Base-by-base conservation (phyloP, 1,140 invertebrate species). In the Cotesia glomerata region DNA sequence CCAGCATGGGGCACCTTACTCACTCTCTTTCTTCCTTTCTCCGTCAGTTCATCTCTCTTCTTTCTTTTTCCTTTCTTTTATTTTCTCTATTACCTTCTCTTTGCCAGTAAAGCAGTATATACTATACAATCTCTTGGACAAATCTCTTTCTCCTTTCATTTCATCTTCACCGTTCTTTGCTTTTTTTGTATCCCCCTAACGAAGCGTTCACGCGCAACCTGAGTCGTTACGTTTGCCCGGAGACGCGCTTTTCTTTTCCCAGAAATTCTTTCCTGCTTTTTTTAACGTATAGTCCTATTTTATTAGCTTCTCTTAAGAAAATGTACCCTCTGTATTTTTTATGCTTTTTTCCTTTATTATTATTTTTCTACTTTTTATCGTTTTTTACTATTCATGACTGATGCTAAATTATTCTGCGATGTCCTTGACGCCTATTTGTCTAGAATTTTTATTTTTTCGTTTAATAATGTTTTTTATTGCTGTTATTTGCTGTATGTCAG, bases 171-270 rank as follows among this genome's bases (percentile, higher is more conserved):
- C 14, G 35, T 16, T 32, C 63, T 14, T 63, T 35, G 45, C 51
- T 72, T 56, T 58, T 39, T 54, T 13, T 51, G n/a, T 11, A 35
- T 59, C 34, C 16, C 62, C 62, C 69, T 65, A 71, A 71, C 63
- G 54, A 58, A 59, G 63, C 70, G 70, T 72, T 72, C 62, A 72
- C 62, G 69, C 69, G 69, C 59, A 64, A 71, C 69, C 59, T 71
- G 49, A 56, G 62, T 52, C 61, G 34, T 35, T 45, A 62, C 35
- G 32, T 66, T 18, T 49, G 36, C 54, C 61, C 69, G 58, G 58
- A 63, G 39, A 65, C 59, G 49, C 61, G 45, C 45, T 35, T 54
- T 71, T 71, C 69, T 71, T 71, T 71, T 39, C 26, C 66, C 56
- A 49, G 34, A 32, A 16, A 58, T 59, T 61, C 56, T 32, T 49